These are phyloP conservation scores for Mugil cephalus DNA, from an alignment of 2,113 vertebrate species.

Conservation along the genomic window DNA sequence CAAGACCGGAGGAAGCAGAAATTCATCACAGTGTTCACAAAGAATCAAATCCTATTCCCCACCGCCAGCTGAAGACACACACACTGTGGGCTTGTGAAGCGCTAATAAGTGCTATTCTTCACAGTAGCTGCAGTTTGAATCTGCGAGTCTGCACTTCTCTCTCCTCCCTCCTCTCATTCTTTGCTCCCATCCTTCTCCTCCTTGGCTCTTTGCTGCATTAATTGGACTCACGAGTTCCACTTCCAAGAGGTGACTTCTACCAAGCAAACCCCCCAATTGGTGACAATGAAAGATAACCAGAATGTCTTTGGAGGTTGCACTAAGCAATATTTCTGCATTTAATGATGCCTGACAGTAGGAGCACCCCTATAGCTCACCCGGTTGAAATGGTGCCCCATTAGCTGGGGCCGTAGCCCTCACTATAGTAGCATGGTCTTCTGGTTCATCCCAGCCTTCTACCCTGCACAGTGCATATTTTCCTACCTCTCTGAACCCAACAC, in stretches of 20 bases:
- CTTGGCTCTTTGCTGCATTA: conserved; percentile 18
- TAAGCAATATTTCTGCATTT: too few relatives aligned
- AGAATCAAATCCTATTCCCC: not conserved
- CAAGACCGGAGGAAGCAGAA: conserved; percentile 6
- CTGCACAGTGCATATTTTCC: too few relatives aligned
- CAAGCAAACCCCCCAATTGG: not conserved
- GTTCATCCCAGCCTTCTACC: too few relatives aligned
- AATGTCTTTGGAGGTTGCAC: too few relatives aligned
- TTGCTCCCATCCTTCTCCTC: conserved; percentile 11
- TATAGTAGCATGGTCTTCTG: too few relatives aligned
- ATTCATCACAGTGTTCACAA: not conserved
- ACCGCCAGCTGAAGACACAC: too few relatives aligned
- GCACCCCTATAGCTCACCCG: too few relatives aligned
- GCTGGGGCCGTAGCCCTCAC: too few relatives aligned
- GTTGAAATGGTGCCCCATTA: too few relatives aligned
- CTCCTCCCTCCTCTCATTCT: conserved; percentile 8
- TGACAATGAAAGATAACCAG: too few relatives aligned
- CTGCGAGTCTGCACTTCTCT: conserved; percentile 10
- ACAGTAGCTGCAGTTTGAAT: not conserved
- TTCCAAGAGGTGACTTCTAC: conserved; percentile 1
- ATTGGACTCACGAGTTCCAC: conserved; percentile 20
- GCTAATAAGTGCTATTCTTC: conserved; percentile 16
- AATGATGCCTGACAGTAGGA: too few relatives aligned
- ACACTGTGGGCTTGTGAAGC: conserved; percentile 17
- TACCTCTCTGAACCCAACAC: too few relatives aligned